Percentiles rank a stretch among this genome's conserved stretches.
These are phyloP conservation scores for Syngnathus acus DNA, from an alignment of 2,797 vertebrate species.

Conservation along the genomic window DNA sequence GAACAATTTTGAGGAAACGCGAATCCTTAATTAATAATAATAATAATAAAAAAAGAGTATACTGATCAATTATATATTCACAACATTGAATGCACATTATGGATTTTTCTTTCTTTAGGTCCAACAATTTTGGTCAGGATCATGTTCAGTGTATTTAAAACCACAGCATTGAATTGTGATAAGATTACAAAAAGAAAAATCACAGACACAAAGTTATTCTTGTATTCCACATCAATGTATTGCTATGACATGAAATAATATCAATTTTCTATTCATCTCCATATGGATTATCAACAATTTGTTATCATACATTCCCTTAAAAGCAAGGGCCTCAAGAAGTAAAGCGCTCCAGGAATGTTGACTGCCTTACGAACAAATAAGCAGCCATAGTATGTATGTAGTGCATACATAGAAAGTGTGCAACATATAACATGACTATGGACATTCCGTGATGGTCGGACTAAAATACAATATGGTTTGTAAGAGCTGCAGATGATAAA, in stretches of 20 bases:
- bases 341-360: conserved; percentile 49
- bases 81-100: neutral
- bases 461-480: conserved; percentile 16
- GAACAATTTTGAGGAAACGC: too few species aligned
- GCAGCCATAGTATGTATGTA: conserved; percentile 34
- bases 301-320: neutral
- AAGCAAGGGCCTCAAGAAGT: conserved; percentile 4
- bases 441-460: neutral
- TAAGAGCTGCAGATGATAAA: conserved; percentile 10
- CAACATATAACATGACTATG: conserved; percentile 8
- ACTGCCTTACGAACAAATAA: conserved; percentile 49
- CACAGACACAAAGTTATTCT: neutral
- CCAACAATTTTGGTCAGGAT: too few species aligned
- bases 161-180: too few species aligned
- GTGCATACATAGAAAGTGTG: conserved; percentile 12
- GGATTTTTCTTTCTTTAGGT: neutral
- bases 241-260: neutral
- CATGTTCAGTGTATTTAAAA: too few species aligned
- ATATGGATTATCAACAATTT: neutral
- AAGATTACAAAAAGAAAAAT: neutral
- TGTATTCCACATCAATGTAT: neutral
- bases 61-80: neutral
- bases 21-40: too few species aligned
- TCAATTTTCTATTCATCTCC: conserved; percentile 18
- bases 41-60: neutral